Evolutionary conservation across 2,797 vertebrate genomes (phyloP).

Genomic region (Cryptoprocta ferox): DNA sequence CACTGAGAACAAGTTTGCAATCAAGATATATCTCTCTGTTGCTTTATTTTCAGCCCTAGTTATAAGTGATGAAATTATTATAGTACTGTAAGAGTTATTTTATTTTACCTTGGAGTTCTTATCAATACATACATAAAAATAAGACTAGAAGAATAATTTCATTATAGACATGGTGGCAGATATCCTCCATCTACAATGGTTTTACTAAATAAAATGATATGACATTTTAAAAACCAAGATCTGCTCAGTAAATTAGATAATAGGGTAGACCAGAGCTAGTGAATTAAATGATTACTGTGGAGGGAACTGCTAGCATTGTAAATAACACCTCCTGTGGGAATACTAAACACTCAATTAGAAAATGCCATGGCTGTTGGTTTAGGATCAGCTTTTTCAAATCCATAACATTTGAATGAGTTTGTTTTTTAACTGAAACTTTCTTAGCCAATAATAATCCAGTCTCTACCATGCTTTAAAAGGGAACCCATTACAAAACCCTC

Average conservation of each 20-base stretch:
- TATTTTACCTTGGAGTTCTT: constrained; percentile 17
- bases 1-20: not conserved
- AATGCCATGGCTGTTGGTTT: not conserved
- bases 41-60: not conserved
- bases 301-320: not conserved
- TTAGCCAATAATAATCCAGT: not conserved
- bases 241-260: constrained; percentile 52
- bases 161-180: not conserved
- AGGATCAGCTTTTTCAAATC: constrained; percentile 52
- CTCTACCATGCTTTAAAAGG: constrained; percentile 37
- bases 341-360: constrained; percentile 42
- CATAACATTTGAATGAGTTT: constrained; percentile 21
- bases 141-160: not conserved
- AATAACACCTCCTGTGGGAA: constrained; percentile 18
- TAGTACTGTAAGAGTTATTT: not conserved
- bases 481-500: constrained; percentile 5
- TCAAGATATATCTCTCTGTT: not conserved
- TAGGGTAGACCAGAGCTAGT: not conserved
- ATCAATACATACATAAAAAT: not conserved
- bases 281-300: constrained; percentile 42
- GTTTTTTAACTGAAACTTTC: not conserved
- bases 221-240: constrained; percentile 46
- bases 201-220: constrained; percentile 40
- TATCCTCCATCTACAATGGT: constrained; percentile 1
- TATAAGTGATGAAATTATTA: not conserved